Percentiles rank a stretch among this genome's conserved stretches.
phyloP scores from a whole-genome alignment of 2,888 invertebrate genomes.

The Leptopilina drosophilae region DNA sequence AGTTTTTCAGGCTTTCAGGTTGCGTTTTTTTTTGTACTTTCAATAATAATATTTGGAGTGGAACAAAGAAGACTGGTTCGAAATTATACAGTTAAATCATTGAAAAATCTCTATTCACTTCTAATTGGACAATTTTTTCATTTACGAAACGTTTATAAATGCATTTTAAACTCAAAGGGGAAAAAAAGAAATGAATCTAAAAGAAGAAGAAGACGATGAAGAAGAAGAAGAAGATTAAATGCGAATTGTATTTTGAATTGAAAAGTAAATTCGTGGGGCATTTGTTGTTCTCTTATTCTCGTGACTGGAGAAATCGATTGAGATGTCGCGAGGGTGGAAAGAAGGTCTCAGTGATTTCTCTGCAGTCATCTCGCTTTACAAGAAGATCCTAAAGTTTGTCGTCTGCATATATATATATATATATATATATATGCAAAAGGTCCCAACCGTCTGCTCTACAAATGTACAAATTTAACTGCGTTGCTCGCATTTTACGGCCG shows the following conservation, averaged over 20 bases:
- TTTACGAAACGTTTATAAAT: too few relatives aligned
- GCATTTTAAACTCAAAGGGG: too few relatives aligned
- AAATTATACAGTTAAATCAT: too few relatives aligned
- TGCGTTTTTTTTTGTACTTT: too few relatives aligned
- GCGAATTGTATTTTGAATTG: constrained; percentile 13
- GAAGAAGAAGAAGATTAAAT: constrained; percentile 12
- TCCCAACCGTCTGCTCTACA: constrained; percentile 60
- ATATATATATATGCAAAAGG: constrained; percentile 47
- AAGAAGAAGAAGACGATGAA: background rate
- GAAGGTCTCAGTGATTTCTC: constrained; percentile 31
- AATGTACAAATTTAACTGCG: constrained; percentile 73
- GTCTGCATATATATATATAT: constrained; percentile 21
- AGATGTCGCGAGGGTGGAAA: constrained; percentile 29
- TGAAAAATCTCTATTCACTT: too few relatives aligned
- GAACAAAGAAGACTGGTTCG: too few relatives aligned
- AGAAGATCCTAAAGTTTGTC: constrained; percentile 48
- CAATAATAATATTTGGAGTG: too few relatives aligned
- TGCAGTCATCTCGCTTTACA: constrained; percentile 29
- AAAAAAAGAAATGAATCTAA: too few relatives aligned
- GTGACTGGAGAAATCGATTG: constrained; percentile 35
- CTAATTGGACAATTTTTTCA: too few relatives aligned
- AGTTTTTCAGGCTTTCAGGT: too few relatives aligned
- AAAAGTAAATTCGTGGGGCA: constrained; percentile 26
- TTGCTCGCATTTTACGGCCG: constrained; percentile 67
- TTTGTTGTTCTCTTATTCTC: constrained; percentile 12